Evolutionary conservation across 1,140 invertebrate genomes (phyloP), one percentile per base, ranked within the genome.

Genomic region (Drosophila seguyi): DNA sequence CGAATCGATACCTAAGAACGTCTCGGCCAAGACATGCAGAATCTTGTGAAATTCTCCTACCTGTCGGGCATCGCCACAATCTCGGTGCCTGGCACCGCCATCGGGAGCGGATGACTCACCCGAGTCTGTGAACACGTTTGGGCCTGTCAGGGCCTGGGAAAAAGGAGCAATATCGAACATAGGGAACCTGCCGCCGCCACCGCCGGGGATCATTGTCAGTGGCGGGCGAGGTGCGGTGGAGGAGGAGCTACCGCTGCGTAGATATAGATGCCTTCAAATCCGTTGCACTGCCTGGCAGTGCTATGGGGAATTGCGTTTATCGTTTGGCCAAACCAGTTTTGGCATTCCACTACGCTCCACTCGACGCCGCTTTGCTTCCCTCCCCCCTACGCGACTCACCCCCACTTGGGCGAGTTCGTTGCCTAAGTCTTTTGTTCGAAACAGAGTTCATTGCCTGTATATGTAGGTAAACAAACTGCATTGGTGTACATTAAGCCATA

Each of bases 391-490:
- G 20, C 20, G 14, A 55, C 34, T 10, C 52, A 38, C 52, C 56
- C 42, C 55, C 39, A 66, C 36, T 11, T 10, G 42, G 8, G 13
- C 80, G 63, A 82, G 86, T 91, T 90, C 79, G 86, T 80, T 90
- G 82, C 79, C 80, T 90, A 90, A 90, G 86, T 90, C 86, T 90
- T 90, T 90, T 86, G 86, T 90, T 90, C 67, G 38, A 58, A 59
- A 45, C 52, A 79, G 80, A 88, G 84, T 88, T 88, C 84, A 90
- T 81, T 88, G 85, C 67, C 80, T 80, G 68, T 57, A 29, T 29
- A 34, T 52, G 47, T 57, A 75, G 47, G 62, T 76, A 67, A 67
- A 58, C 48, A 52, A 76, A 76, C 14, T 74, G 75, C 75, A 78
- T 59, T 78, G 36, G 75, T 34, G 44, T 48, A 38, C 69, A 34